These are phyloP conservation scores for Siderastrea radians DNA, from an alignment of 92 coral and sea anemone genomes.

Conservation along the genomic window DNA sequence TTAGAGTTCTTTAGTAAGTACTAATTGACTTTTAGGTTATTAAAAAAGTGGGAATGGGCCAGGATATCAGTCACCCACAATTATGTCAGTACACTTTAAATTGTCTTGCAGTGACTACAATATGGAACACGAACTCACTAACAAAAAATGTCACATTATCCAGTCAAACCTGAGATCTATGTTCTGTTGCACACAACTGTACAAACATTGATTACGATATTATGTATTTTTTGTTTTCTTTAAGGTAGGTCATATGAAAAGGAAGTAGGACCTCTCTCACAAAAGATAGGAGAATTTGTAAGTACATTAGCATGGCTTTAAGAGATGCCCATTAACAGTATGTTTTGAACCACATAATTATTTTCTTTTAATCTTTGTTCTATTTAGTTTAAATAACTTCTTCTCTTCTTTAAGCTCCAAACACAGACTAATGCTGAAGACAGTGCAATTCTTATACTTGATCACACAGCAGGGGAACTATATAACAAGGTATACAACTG, in stretches of 20 bases:
- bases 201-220: background rate
- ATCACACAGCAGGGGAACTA: slow-evolving; percentile 94
- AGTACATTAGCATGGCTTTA: slow-evolving; percentile 18
- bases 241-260: slow-evolving; percentile 77
- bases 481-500: slow-evolving; percentile 77
- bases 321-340: background rate
- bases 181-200: too few species aligned
- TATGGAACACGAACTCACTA: too few species aligned
- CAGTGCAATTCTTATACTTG: slow-evolving; percentile 83
- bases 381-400: background rate
- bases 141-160: too few species aligned
- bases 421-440: slow-evolving; percentile 79
- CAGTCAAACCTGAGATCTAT: too few species aligned
- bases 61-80: too few species aligned
- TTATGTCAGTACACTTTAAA: too few species aligned
- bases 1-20: slow-evolving; percentile 82
- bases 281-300: slow-evolving; percentile 77
- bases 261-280: slow-evolving; percentile 68
- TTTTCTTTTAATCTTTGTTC: too few species aligned
- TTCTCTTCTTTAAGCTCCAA: slow-evolving; percentile 66
- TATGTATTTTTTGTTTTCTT: background rate
- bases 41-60: too few species aligned
- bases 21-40: background rate
- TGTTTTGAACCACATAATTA: too few species aligned
- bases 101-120: too few species aligned